Percentiles rank a stretch among this genome's conserved stretches.
Conservation (phyloP, 1,140 invertebrate species). For the Dryas iulia region DNA sequence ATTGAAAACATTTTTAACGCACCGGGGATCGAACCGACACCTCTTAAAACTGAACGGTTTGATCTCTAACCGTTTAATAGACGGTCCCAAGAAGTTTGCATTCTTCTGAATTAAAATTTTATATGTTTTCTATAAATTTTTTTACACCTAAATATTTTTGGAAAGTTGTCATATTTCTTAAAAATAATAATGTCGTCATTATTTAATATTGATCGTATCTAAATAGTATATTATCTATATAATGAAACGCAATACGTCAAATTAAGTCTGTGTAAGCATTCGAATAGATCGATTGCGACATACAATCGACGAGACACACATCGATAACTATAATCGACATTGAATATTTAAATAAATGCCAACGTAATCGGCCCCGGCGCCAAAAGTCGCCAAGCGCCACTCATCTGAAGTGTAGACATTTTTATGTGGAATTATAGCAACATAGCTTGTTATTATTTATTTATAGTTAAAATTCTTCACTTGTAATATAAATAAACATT, state of each 20-base stretch:
- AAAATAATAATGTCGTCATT: too few relatives aligned
- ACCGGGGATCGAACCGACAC: too few relatives aligned
- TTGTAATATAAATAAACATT: not conserved
- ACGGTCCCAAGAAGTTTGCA: too few relatives aligned
- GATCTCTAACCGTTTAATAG: too few relatives aligned
- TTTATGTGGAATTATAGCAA: constrained; percentile 9
- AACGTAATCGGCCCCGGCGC: constrained; percentile 11
- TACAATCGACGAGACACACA: constrained; percentile 2
- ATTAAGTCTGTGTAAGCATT: not conserved
- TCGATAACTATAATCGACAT: not conserved
- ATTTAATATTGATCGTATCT: too few relatives aligned
- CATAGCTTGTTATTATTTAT: not conserved
- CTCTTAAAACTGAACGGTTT: too few relatives aligned
- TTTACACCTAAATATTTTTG: too few relatives aligned
- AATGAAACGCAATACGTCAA: not conserved
- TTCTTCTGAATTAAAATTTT: too few relatives aligned
- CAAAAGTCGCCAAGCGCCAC: constrained; percentile 9
- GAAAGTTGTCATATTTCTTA: too few relatives aligned
- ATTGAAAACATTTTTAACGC: too few relatives aligned
- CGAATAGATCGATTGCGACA: not conserved
- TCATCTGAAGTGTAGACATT: not conserved
- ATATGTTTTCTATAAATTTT: too few relatives aligned
- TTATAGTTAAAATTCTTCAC: not conserved
- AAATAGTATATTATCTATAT: too few relatives aligned
- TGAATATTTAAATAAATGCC: constrained; percentile 17